Evolutionary conservation across 64 coral and sea anemone genomes (phyloP), one percentile per base, ranked within the genome.

Genomic region (Stylophora pistillata): DNA sequence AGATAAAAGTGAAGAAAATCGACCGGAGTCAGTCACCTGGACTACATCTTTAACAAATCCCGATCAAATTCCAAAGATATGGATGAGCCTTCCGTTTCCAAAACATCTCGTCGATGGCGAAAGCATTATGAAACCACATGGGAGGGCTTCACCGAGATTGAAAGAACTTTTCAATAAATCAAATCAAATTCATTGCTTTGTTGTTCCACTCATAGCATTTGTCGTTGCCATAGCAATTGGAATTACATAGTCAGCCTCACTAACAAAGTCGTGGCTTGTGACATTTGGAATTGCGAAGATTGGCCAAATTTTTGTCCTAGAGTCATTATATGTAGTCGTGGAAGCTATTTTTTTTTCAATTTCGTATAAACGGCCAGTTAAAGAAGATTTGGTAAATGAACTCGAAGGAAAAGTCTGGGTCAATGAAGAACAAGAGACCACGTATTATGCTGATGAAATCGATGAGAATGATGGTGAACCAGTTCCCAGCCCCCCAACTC

Each of bases 31-130:
- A 88, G 41, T 54, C 3, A 1, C 7, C 13, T 54, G 62, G 60
- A 78, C 73, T 31, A 26, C 13, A 10, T 66, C 47, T 30, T 14
- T 87, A 31, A 88, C 78, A 1, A 93, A 77, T 30, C 80, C 79
- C 13, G 91, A 89, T 55, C 74, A 89, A 31, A 72, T 82, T 55
- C 86, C 91, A 53, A 75, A 82, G 76, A 52, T 93, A 17, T 93
- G 91, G 91, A 93, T 71, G 37, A 80, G 65, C 27, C 66, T 93
- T 82, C 91, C 91, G 14, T 83, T 88, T 34, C 91, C 91, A 27
- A 64, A 71, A 10, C 57, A 88, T 14, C 78, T 93, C 0, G 77
- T 93, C 21, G 86, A 89, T 33, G 61, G 69, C 9, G 64, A 53
- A 20, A 63, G 80, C 33, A 84, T 84, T 21, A 84, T 26, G 11